phyloP scores from a whole-genome alignment of 2,797 vertebrate genomes.

The Parambassis ranga region DNA sequence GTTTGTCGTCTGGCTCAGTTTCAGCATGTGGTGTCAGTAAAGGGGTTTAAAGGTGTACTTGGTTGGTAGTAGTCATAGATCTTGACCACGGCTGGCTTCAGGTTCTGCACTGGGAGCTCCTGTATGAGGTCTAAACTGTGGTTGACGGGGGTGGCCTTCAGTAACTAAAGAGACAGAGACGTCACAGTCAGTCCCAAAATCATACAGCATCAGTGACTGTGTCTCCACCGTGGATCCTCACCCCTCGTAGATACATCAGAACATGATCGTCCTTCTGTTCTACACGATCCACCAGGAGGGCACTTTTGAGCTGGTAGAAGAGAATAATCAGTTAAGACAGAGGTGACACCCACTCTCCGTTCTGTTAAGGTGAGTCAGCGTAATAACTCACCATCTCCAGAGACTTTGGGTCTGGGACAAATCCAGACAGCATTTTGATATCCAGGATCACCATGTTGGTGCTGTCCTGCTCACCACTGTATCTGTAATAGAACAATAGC shows the following conservation, averaged over 20 bases:
- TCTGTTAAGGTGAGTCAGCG: neutral
- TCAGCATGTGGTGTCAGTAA: too few relatives aligned
- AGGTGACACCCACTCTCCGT: too few relatives aligned
- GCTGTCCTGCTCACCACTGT: slow-evolving; percentile 18
- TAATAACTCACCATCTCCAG: slow-evolving; percentile 45
- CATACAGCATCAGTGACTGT: neutral
- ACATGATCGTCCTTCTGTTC: slow-evolving; percentile 57
- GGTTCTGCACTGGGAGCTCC: slow-evolving; percentile 60
- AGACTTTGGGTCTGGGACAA: slow-evolving; percentile 39
- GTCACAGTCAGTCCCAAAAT: neutral
- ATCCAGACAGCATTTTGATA: slow-evolving; percentile 75
- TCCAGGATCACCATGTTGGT: slow-evolving; percentile 78
- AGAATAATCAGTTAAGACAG: neutral
- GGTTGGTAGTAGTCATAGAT: slow-evolving; percentile 81
- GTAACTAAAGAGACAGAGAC: neutral
- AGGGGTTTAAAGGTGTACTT: too few relatives aligned
- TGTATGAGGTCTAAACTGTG: slow-evolving; percentile 47
- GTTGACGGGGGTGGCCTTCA: slow-evolving; percentile 53
- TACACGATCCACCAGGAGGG: slow-evolving; percentile 43
- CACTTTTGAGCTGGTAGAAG: slow-evolving; percentile 33
- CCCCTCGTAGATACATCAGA: slow-evolving; percentile 62
- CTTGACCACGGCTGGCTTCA: too few relatives aligned
- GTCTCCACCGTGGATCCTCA: slow-evolving; percentile 11
- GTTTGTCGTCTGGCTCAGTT: too few relatives aligned
- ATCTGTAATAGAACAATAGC: too few relatives aligned